These are phyloP conservation scores for Coracias cyanogaster DNA, from an alignment of 2,797 vertebrate genomes.

Conservation along the genomic window DNA sequence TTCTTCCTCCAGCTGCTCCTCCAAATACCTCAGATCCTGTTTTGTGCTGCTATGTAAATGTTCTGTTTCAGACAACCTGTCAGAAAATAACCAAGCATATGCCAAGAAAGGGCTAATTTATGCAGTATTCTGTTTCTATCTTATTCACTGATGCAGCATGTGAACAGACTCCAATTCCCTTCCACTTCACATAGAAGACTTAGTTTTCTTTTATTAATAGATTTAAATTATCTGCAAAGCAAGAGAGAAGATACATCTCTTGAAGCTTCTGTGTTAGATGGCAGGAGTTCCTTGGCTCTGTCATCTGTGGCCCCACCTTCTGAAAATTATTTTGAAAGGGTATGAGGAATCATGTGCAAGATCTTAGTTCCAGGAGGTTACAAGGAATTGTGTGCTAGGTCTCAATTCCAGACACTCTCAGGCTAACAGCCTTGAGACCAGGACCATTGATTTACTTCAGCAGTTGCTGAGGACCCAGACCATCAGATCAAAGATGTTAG, in stretches of 20 bases:
- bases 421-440: background rate
- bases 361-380: background rate
- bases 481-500: background rate
- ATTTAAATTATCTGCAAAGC: background rate
- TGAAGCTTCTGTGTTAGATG: background rate
- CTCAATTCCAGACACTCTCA: background rate
- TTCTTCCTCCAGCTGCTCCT: slow-evolving; percentile 85
- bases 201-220: background rate
- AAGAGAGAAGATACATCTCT: background rate
- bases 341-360: background rate
- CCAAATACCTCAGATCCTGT: slow-evolving; percentile 74
- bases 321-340: background rate
- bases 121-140: background rate
- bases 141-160: background rate
- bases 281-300: background rate
- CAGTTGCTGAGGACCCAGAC: background rate
- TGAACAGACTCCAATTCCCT: background rate
- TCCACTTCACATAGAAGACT: background rate
- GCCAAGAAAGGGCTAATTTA: background rate
- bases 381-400: background rate
- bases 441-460: background rate
- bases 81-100: background rate
- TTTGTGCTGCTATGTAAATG: slow-evolving; percentile 70
- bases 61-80: slow-evolving; percentile 84
- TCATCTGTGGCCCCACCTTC: background rate